Evolutionary conservation across 2,797 vertebrate genomes (phyloP).

Genomic region (Melanotaenia nigrans): DNA sequence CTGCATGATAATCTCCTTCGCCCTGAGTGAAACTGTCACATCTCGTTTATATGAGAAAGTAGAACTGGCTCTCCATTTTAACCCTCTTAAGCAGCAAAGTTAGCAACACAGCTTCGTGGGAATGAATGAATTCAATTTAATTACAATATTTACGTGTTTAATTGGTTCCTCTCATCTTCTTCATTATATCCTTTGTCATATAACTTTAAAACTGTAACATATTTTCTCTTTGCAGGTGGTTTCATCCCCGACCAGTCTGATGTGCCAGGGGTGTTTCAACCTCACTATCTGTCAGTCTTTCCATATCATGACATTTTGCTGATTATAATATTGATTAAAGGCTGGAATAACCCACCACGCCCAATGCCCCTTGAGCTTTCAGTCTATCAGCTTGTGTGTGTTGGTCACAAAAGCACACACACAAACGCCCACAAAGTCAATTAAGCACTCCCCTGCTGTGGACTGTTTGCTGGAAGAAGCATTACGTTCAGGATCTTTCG

Average conservation of each 20-base stretch:
- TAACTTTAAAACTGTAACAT: not conserved
- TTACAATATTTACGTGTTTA: not conserved
- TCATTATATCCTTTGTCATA: too few species aligned
- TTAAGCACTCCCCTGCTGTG: conserved; percentile 44
- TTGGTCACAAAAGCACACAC: conserved; percentile 11
- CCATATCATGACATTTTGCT: not conserved
- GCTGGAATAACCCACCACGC: conserved; percentile 16
- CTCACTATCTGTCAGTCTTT: not conserved
- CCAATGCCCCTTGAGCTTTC: conserved; percentile 35
- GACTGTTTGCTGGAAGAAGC: conserved; percentile 33
- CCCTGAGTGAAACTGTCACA: not conserved
- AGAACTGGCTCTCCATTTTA: not conserved
- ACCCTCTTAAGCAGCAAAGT: not conserved
- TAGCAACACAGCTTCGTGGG: not conserved
- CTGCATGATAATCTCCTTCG: too few species aligned
- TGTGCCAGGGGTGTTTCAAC: not conserved
- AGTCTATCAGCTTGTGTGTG: conserved; percentile 14
- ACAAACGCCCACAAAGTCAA: conserved; percentile 64
- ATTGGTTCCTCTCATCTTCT: not conserved
- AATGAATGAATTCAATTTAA: not conserved
- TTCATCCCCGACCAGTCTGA: not conserved
- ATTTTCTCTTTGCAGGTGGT: not conserved
- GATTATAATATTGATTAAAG: conserved; percentile 22
- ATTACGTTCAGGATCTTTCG: conserved; percentile 14
- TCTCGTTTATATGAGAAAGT: not conserved